Evolutionary conservation across 2,888 invertebrate species (phyloP).

Genomic region (Himalopsyche tibetana): DNA sequence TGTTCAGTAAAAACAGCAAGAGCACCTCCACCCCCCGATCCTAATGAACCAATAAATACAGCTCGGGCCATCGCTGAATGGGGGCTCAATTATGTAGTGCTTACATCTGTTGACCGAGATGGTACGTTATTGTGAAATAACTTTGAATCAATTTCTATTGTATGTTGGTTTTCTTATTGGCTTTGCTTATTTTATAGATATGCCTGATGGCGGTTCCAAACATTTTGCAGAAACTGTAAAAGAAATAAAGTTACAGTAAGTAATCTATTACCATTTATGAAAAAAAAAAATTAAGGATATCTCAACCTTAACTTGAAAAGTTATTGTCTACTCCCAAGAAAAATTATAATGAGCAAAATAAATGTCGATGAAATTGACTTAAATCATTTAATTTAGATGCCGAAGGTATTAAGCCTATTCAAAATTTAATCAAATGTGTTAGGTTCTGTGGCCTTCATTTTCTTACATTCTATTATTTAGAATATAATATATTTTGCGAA

Average conservation of each 20-base stretch:
- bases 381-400: not conserved
- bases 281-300: too few relatives aligned
- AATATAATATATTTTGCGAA: not conserved
- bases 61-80: constrained; percentile 94
- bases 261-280: constrained; percentile 58
- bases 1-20: constrained; percentile 98
- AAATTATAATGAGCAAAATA: too few relatives aligned
- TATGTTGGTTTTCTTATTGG: too few relatives aligned
- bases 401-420: not conserved
- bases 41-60: constrained; percentile 93
- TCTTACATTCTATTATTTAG: too few relatives aligned
- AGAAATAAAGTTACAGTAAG: constrained; percentile 88
- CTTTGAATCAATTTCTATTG: too few relatives aligned
- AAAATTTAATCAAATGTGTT: too few relatives aligned
- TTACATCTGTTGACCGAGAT: constrained; percentile 98
- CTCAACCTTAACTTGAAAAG: too few relatives aligned
- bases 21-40: constrained; percentile 92
- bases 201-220: constrained; percentile 93
- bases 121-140: constrained; percentile 76
- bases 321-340: too few relatives aligned
- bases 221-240: constrained; percentile 95
- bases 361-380: too few relatives aligned
- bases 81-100: constrained; percentile 97
- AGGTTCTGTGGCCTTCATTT: too few relatives aligned
- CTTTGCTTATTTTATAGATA: constrained; percentile 78